Conservation (phyloP, 2,888 invertebrate genomes). For the Gymnocheta viridis region DNA sequence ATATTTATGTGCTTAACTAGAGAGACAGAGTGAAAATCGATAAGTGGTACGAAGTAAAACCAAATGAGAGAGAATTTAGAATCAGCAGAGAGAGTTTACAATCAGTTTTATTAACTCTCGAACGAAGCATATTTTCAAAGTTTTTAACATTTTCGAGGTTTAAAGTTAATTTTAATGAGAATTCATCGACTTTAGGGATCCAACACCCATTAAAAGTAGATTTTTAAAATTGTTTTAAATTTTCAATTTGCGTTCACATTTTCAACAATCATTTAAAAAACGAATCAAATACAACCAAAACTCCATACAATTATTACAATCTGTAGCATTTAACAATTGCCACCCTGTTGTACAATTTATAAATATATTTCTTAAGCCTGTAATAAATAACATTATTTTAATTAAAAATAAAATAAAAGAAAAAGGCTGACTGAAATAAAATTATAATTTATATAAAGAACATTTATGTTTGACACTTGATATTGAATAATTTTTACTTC, state of each 20-base stretch:
- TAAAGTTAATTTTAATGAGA: too few species aligned
- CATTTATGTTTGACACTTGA: conserved; percentile 44
- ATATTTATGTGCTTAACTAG: background rate
- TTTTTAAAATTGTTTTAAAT: too few species aligned
- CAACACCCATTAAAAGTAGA: too few species aligned
- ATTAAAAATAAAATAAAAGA: conserved; percentile 29
- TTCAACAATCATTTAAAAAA: background rate
- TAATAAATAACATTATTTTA: conserved; percentile 31
- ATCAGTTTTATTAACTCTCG: too few species aligned
- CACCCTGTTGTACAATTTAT: conserved; percentile 1
- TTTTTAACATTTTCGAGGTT: too few species aligned
- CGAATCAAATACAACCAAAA: too few species aligned
- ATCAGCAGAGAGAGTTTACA: too few species aligned
- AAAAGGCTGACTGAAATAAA: conserved; percentile 27
- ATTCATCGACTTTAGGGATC: too few species aligned
- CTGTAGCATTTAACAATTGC: background rate
- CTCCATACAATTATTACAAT: background rate
- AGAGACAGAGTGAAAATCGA: conserved; percentile 2
- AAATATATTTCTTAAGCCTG: conserved; percentile 16
- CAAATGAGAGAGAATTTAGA: too few species aligned
- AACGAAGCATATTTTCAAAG: too few species aligned
- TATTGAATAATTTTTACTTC: conserved; percentile 43
- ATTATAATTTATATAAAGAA: conserved; percentile 37
- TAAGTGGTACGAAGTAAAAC: background rate
- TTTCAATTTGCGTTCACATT: background rate